Evolutionary conservation across 2,797 vertebrate genomes (phyloP), one percentile per base, ranked within the genome.

Genomic region (Chromis chromis): DNA sequence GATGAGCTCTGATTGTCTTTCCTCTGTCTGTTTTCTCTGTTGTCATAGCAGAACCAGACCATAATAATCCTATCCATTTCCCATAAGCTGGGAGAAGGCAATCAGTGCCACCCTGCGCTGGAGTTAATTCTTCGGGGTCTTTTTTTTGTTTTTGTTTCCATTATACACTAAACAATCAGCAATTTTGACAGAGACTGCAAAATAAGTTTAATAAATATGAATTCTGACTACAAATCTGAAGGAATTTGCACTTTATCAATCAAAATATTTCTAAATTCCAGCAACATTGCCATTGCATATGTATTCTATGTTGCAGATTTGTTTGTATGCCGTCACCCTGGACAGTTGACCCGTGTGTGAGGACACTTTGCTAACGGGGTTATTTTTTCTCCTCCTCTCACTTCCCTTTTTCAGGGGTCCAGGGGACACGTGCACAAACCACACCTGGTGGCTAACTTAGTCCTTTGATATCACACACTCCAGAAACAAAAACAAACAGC

Each of bases 1-100:
- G 93, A 94, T 94, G 88, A 93, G 91, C 91, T 90, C 86, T 88
- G 93, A 94, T 94, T 91, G 90, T 89, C 85, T 92, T 90, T 74
- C 87, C 87, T 90, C 91, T 84, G 90, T 86, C 90, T 93, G 91
- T 91, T 93, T 91, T 92, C 84, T 92, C 87, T 86, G 91, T 93
- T 94, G 92, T 93, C 91, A 88, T 84, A 92, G 86, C 79, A 90
- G 85, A 90, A 82, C 63, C 82, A 93, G 89, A 89, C 88, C 86
- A 89, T 89, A 84, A 90, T 94, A 92, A 94, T 94, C 86, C 87
- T 79, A 86, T 89, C 84, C 71, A 86, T 91, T 93, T 92, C 90
- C 86, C 88, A 86, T 84, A 86, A 85, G 82, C 76, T 83, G 74
- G 69, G 59, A 81, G 78, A 79, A 91, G 88, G 80, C 86, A 88